Base-by-base conservation (phyloP, 23 tunicate genomes). In the Clavelina lepadiformis region DNA sequence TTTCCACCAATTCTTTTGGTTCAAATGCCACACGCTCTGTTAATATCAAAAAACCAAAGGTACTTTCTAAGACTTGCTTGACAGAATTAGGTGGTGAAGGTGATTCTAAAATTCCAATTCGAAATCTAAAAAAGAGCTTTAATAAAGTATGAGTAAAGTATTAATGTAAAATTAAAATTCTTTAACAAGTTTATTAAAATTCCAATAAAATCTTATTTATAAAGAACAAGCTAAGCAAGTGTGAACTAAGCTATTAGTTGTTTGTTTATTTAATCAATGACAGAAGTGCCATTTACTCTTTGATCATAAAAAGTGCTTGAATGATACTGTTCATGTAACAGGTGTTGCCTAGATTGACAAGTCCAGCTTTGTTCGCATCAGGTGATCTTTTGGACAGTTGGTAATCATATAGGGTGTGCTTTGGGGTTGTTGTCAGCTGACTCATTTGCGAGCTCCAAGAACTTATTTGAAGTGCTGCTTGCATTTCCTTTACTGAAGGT, bases 261-360 rank as follows among this genome's bases (percentile, higher is more conserved):
- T n/a, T n/a, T n/a, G n/a, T n/a, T n/a, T n/a, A n/a, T n/a, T n/a
- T n/a, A n/a, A n/a, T n/a, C n/a, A n/a, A n/a, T n/a, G n/a, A n/a
- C n/a, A n/a, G n/a, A n/a, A n/a, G n/a, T n/a, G n/a, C n/a, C n/a
- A n/a, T n/a, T 67, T 44, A 78, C 84, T 58, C 84, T 11, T 78
- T 45, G 13, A 60, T 41, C 84, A 78, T 78, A 38, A 67, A 78
- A 1, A 78, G 60, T 19, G 84, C 68, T 78, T 78, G 84, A 6
- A 68, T 58, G 13, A 78, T 58, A 57, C 84, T 78, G 69, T 78
- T 78, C 58, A 78, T 57, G 66, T 54, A 78, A 35, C 84, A 78
- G 0, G 84, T 78, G 75, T 78, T 78, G 46, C 84, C 84, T n/a
- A 78, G 28, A 56, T 78, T 78, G 46, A 68, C 84, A 2, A 78